phyloP scores from a whole-genome alignment of 2,888 invertebrate species.

The Drosophila rubida region DNA sequence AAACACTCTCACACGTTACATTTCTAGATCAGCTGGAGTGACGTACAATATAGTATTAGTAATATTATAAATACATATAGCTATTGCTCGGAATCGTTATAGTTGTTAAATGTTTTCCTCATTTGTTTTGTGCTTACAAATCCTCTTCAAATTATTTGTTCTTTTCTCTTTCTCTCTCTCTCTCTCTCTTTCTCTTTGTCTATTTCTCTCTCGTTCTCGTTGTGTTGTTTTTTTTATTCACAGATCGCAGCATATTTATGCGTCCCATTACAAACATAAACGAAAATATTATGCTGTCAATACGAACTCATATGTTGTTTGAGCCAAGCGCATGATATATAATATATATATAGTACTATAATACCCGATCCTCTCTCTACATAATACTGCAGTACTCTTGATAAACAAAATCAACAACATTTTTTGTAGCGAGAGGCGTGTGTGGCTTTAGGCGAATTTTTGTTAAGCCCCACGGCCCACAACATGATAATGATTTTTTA shows the following conservation, averaged over 20 bases:
- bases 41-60: constrained; percentile 1
- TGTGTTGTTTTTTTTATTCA: constrained; percentile 65
- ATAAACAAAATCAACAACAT: constrained; percentile 11
- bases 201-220: constrained; percentile 47
- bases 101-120: constrained; percentile 25
- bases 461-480: constrained; percentile 62
- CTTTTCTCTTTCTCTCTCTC: constrained; percentile 52
- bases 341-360: constrained; percentile 2
- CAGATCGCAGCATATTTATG: constrained; percentile 83
- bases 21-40: constrained; percentile 18
- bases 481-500: constrained; percentile 43
- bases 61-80: not conserved
- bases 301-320: constrained; percentile 79
- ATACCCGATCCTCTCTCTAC: constrained; percentile 11
- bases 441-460: constrained; percentile 59
- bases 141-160: constrained; percentile 64
- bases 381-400: not conserved
- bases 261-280: constrained; percentile 79
- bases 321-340: constrained; percentile 54
- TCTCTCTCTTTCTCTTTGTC: constrained; percentile 31
- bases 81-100: constrained; percentile 27
- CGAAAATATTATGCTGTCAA: constrained; percentile 83
- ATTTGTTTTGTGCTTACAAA: constrained; percentile 37
- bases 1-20: not conserved
- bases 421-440: constrained; percentile 57